Conservation (phyloP, 1,140 invertebrate species). For the Portunus trituberculatus region DNA sequence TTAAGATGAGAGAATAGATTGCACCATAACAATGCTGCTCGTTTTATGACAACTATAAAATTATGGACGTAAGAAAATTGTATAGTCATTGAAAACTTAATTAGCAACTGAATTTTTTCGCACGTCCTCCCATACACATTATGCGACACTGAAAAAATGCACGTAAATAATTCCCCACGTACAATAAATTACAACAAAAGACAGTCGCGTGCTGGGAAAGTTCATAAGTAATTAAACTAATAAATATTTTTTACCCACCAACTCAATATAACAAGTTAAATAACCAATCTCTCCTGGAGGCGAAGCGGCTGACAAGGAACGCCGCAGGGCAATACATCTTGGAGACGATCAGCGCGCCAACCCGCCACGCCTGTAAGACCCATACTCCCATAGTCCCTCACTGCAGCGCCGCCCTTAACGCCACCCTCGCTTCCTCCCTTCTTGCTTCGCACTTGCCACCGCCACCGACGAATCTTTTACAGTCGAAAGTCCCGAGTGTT, state of each 20-base stretch:
- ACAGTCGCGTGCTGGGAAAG: conserved; percentile 42
- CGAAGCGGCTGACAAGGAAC: conserved; percentile 57
- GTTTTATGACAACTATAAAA: background rate
- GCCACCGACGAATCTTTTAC: background rate
- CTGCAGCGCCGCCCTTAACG: background rate
- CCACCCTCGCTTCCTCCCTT: background rate
- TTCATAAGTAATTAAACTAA: conserved; percentile 72
- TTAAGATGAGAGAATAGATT: conserved; percentile 14
- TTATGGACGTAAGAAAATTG: background rate
- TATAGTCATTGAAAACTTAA: background rate
- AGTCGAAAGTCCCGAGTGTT: background rate
- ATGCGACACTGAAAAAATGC: background rate
- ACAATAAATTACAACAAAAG: conserved; percentile 36
- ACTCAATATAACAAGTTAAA: conserved; percentile 72
- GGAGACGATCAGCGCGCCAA: background rate
- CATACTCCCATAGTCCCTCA: background rate
- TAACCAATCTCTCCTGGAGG: conserved; percentile 64
- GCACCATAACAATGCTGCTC: background rate
- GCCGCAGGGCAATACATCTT: conserved; percentile 56
- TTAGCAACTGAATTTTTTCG: background rate
- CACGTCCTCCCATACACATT: background rate
- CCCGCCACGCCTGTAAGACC: background rate
- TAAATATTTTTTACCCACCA: conserved; percentile 60
- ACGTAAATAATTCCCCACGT: conserved; percentile 3
- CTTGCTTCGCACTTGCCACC: background rate